These are phyloP conservation scores for Gymnopithys bicolor DNA, from an alignment of 2,797 vertebrate genomes.

Conservation along the genomic window DNA sequence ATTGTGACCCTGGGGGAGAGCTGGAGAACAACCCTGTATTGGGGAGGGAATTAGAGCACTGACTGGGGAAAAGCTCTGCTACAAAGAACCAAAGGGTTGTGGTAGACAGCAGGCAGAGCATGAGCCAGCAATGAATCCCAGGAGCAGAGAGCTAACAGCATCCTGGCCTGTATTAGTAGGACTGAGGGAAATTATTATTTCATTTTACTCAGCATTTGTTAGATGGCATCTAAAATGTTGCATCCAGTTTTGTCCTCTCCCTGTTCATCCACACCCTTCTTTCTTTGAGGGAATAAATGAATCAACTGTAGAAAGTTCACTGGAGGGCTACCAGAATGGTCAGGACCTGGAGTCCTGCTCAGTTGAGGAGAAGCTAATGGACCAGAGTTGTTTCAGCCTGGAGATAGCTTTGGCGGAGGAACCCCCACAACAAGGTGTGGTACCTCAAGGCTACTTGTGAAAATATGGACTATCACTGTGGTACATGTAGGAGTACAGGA, in stretches of 20 bases:
- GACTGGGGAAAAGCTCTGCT: background rate
- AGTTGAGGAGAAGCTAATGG: background rate
- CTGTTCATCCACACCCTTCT: rapidly evolving
- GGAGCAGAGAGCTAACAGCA: background rate
- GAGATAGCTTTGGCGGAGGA: background rate
- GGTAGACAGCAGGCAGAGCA: background rate
- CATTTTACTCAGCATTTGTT: background rate
- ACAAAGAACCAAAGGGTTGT: background rate
- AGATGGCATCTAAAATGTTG: background rate
- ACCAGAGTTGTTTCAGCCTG: background rate
- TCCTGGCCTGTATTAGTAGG: background rate
- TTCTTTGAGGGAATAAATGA: background rate
- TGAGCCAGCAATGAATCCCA: background rate
- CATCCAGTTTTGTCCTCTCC: background rate
- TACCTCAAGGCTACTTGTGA: background rate
- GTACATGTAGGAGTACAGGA: background rate
- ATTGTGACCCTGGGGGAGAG: background rate
- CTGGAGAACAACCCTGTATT: background rate
- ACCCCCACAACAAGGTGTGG: background rate
- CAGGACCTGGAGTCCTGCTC: background rate
- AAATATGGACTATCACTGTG: background rate
- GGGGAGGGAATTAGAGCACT: background rate
- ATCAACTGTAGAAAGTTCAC: background rate
- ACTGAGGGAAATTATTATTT: background rate
- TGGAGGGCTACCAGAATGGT: background rate